Evolutionary conservation across 2,888 invertebrate species (phyloP), one percentile per base, ranked within the genome.

Genomic region (Pandemis corylana): DNA sequence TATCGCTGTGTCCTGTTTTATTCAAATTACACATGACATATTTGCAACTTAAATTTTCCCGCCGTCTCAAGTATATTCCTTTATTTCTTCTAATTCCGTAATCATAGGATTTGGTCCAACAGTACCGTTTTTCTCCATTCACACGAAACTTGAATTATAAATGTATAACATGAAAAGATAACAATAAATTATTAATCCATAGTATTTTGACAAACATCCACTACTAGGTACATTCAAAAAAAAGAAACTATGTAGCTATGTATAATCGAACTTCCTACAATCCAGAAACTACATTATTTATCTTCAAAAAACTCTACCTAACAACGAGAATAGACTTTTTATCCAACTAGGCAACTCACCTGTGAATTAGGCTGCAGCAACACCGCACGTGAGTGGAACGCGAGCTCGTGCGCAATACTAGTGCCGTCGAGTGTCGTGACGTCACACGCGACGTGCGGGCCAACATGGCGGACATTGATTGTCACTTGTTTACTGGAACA

Each of bases 361-460:
- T 66, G 70, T 12, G 67, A 62, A 46, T 53, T n/a, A 28, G 66
- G 70, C 61, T 71, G 66, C 6, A 36, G 0, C 15, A 74, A 28
- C 6, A 61, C 66, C 51, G 62, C 74, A 10, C 69, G 70, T 7
- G 51, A 70, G 44, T 70, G 74, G 74, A 75, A 75, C 13, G 36
- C n/a, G 7, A 75, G 70, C 51, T 61, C 75, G 41, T 62, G 75
- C 62, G 70, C 66, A 20, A 56, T 44, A 42, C 70, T 67, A 15
- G 62, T 36, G 53, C 75, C 74, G 61, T 61, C 75, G 44, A 9
- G 62, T 44, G 70, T 63, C 9, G 62, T 67, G 53, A 75, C 70
- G 75, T 75, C 70, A 44, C 70, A 70, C 53, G 62, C 66, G 46
- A 36, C n/a, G 36, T 20, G 5, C 13, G 53, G 62, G 44, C 70